These are phyloP conservation scores for Lates calcarifer DNA, from an alignment of 2,113 vertebrate genomes.

Conservation along the genomic window DNA sequence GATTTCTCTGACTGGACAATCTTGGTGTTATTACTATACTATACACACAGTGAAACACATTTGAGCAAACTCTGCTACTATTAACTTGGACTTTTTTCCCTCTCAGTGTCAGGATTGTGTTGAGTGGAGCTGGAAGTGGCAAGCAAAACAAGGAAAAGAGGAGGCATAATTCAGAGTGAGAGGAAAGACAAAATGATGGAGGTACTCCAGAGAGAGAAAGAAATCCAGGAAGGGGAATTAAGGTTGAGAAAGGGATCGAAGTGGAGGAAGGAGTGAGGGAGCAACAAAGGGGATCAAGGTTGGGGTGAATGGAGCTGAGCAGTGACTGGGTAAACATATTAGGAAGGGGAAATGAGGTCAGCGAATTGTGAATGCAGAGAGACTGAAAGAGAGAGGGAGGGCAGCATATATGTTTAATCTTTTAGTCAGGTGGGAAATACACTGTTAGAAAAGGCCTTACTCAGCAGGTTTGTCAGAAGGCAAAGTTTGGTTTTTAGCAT, in stretches of 20 bases:
- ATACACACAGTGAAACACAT: not conserved
- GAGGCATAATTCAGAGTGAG: not conserved
- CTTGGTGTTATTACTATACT: not conserved
- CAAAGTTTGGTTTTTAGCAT: constrained; percentile 28
- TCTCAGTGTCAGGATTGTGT: not conserved
- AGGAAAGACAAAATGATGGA: constrained; percentile 5
- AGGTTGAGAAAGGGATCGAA: constrained; percentile 3
- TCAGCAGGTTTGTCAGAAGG: constrained; percentile 50
- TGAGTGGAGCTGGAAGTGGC: not conserved
- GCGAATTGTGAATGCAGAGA: constrained; percentile 53
- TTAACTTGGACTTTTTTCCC: not conserved
- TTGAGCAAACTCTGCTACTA: not conserved
- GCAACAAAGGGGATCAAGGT: constrained; percentile 18
- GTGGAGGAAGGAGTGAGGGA: constrained; percentile 1
- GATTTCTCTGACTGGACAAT: not conserved
- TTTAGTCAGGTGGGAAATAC: constrained; percentile 29
- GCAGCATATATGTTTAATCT: constrained; percentile 61
- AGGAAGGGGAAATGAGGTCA: constrained; percentile 59
- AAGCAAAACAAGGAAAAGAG: not conserved
- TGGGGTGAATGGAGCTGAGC: constrained; percentile 54
- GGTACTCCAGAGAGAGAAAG: not conserved
- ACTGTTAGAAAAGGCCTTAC: constrained; percentile 41
- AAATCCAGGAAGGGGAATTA: constrained; percentile 8
- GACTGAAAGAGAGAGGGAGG: constrained; percentile 19
- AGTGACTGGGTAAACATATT: constrained; percentile 46